phyloP scores from a whole-genome alignment of 2,113 vertebrate genomes.

The Naja naja region DNA sequence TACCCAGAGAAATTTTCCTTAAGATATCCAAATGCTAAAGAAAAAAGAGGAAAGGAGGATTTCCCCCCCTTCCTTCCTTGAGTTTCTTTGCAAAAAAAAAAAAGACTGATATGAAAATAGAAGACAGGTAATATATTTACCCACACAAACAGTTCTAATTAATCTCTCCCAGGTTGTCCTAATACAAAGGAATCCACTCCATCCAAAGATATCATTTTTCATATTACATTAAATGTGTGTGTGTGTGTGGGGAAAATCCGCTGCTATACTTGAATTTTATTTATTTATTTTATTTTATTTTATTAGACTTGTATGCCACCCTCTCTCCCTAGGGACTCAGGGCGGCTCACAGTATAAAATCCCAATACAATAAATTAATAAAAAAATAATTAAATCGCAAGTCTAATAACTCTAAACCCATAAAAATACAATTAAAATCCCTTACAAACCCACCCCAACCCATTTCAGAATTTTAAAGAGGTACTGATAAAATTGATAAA shows the following conservation, averaged over 20 bases:
- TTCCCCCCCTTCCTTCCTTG: neutral
- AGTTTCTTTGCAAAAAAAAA: neutral
- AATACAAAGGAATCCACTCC: neutral
- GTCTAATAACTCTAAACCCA: too few relatives aligned
- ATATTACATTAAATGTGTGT: neutral
- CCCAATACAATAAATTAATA: too few relatives aligned
- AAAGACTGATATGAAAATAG: neutral
- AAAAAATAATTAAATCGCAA: too few relatives aligned
- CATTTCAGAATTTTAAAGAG: neutral
- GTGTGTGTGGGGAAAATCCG: neutral
- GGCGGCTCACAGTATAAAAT: too few relatives aligned
- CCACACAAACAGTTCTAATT: neutral
- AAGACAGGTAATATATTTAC: neutral
- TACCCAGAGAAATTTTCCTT: neutral
- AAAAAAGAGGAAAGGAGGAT: neutral
- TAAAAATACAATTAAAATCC: too few relatives aligned
- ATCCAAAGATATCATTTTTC: neutral
- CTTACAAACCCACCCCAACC: too few relatives aligned
- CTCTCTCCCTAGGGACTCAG: too few relatives aligned
- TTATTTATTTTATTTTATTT: too few relatives aligned
- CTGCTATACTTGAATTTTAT: neutral
- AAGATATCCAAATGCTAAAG: neutral
- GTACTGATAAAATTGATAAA: neutral
- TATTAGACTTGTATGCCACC: too few relatives aligned
- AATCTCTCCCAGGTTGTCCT: neutral